Base-by-base conservation (phyloP, 2,113 vertebrate genomes). In the Sebastes fasciatus region DNA sequence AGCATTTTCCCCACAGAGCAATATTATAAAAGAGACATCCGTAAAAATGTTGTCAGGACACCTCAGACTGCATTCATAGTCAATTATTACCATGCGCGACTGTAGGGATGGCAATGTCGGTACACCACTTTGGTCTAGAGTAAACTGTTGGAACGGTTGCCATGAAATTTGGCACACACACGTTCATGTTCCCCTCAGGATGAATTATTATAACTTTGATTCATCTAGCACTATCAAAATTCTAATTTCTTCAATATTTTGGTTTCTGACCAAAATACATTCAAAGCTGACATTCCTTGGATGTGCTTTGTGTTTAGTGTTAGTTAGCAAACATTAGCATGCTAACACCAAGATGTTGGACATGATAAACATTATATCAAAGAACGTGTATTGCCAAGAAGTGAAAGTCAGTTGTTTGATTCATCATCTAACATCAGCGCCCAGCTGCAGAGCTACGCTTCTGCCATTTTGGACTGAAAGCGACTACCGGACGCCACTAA, bases 31-130 rank as follows among this genome's bases (percentile, higher is more conserved):
- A 42, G 19, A 21, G 2, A 76, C 61, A 52, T 64, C 10, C 42
- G 12, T n/a, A 42, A 42, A 75, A 19, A 45, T 19, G 26, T 19
- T 49, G 16, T 40, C 10, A 21, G 17, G 1, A 52, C 13, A 64
- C 21, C 23, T 46, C 9, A 19, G 43, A 17, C 54, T 45, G 75
- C 62, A 19, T 63, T 66, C 51, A 74, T 63, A 74, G 43, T 72
- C 6, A 11, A 2, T 23, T n/a, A 14, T 10, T 16, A 58, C 51
- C 46, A 19, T 17, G 26, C 23, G 9, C 21, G 11, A 11, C 14
- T 48, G 17, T 60, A 11, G 16, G 45, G 16, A 58, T 4, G 42
- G 16, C 52, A 9, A 7, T 63, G 58, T 9, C 4, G 9, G 52
- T 42, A 34, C 51, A 70, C 11, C 51, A 21, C 19, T 43, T 57